Conservation (phyloP, 2,888 invertebrate genomes). For the Eupeodes luniger region DNA sequence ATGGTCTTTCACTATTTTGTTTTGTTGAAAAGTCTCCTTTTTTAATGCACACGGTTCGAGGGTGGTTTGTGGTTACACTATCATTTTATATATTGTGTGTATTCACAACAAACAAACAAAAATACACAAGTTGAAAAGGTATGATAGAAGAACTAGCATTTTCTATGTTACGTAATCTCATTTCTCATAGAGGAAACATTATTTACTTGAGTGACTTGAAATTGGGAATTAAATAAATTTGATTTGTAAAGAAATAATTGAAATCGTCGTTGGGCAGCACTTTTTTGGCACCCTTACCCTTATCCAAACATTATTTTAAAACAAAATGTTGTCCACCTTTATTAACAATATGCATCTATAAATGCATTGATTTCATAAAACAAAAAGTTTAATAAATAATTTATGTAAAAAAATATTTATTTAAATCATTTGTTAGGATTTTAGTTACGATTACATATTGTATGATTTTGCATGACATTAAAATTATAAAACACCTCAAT, state of each 20-base stretch:
- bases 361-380: too few relatives aligned
- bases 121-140: not conserved
- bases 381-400: too few relatives aligned
- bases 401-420: too few relatives aligned
- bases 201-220: not conserved
- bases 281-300: too few relatives aligned
- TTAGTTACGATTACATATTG: not conserved
- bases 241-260: too few relatives aligned
- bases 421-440: too few relatives aligned
- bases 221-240: not conserved
- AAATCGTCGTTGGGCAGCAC: too few relatives aligned
- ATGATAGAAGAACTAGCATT: not conserved
- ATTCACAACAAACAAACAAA: not conserved
- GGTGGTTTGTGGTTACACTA: constrained; percentile 19
- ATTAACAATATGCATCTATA: too few relatives aligned
- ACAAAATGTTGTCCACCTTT: too few relatives aligned
- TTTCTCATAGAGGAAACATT: not conserved
- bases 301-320: too few relatives aligned
- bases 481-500: not conserved
- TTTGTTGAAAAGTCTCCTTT: not conserved
- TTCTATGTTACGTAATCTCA: not conserved
- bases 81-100: not conserved
- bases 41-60: not conserved
- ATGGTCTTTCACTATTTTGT: not conserved
- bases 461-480: constrained; percentile 5